Percentiles rank a stretch among this genome's conserved stretches.
These are phyloP conservation scores for Drosophila neoperkinsi DNA, from an alignment of 2,888 invertebrate species.

Conservation along the genomic window DNA sequence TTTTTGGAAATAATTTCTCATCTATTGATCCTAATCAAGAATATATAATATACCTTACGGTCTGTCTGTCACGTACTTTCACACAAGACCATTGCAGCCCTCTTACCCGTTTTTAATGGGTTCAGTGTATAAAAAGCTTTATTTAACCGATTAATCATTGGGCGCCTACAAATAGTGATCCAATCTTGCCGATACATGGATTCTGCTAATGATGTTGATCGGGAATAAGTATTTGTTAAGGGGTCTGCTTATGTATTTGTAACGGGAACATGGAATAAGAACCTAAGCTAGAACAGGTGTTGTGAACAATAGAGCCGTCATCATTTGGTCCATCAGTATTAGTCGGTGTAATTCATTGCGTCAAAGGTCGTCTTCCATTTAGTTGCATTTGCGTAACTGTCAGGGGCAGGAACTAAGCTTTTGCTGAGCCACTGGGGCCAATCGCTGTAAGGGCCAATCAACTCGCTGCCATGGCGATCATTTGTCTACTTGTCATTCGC, in stretches of 20 bases:
- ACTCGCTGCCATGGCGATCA: conserved; percentile 39
- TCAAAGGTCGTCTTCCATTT: background rate
- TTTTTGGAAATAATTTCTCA: background rate
- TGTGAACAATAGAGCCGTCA: background rate
- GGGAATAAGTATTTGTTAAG: background rate
- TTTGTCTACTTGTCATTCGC: conserved; percentile 48
- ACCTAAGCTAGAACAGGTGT: background rate
- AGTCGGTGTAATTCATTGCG: background rate
- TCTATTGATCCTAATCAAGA: background rate
- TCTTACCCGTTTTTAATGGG: background rate
- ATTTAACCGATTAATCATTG: background rate
- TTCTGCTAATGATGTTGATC: background rate
- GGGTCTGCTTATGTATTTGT: background rate
- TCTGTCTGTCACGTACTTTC: background rate
- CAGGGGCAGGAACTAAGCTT: background rate
- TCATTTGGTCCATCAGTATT: background rate
- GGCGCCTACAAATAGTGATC: background rate
- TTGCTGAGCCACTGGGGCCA: background rate
- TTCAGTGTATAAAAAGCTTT: background rate
- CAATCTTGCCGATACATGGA: background rate
- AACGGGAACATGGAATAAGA: background rate
- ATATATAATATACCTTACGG: background rate
- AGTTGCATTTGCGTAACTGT: background rate
- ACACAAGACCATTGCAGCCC: no score
- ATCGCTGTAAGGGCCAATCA: background rate